Conservation (phyloP, 2,797 vertebrate species). For the Labeo calbasu region DNA sequence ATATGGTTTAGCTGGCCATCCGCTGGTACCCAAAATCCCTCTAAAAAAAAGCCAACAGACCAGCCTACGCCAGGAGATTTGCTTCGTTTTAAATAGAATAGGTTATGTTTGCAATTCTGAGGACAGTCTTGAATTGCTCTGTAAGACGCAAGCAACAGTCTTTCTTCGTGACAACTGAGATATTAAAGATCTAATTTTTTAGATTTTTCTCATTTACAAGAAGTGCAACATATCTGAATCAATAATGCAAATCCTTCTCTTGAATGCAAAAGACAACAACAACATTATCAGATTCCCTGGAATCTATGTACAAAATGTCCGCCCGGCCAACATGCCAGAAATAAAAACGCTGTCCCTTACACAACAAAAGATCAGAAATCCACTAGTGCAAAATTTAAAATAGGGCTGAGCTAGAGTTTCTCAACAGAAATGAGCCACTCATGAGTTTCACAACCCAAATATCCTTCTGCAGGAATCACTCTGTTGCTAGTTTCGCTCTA, state of each 20-base stretch:
- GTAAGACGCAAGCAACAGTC: neutral
- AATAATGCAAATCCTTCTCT: neutral
- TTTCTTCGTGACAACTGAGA: neutral
- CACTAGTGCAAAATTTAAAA: constrained; percentile 37
- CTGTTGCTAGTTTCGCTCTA: constrained; percentile 43
- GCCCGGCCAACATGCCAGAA: neutral
- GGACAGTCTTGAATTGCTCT: neutral
- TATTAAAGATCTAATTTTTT: neutral
- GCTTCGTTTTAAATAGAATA: neutral
- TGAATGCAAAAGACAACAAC: neutral
- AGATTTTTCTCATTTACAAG: neutral
- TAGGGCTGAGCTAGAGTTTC: constrained; percentile 3
- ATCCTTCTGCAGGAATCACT: constrained; percentile 20
- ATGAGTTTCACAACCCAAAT: constrained; percentile 35
- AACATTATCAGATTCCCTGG: neutral
- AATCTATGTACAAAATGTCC: neutral
- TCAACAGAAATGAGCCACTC: constrained; percentile 14
- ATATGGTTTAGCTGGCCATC: neutral
- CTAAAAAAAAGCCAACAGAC: neutral
- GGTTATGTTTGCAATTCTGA: neutral
- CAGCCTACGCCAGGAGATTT: neutral
- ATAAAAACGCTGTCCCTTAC: neutral
- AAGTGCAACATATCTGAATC: neutral
- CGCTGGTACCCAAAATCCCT: neutral
- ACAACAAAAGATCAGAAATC: constrained; percentile 34